Evolutionary conservation across 2,888 invertebrate genomes (phyloP).

Genomic region (Nudaria mundana): DNA sequence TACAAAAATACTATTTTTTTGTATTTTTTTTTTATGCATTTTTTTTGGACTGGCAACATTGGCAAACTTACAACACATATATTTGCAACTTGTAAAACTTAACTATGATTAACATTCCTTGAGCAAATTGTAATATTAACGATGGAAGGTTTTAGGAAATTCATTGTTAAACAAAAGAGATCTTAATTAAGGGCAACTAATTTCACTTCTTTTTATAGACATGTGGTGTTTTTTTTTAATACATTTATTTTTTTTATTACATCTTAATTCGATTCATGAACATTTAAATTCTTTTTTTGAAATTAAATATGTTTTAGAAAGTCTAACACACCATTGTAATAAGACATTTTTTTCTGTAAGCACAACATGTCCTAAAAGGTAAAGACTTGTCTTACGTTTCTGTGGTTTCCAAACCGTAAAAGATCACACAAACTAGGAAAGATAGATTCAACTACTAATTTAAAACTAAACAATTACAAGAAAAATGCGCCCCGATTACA

Average conservation of each 20-base stretch:
- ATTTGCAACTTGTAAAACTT: slow-evolving; percentile 36
- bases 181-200: slow-evolving; percentile 46
- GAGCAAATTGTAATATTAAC: slow-evolving; percentile 53
- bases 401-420: slow-evolving; percentile 40
- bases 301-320: no score
- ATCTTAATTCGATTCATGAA: no score
- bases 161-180: slow-evolving; percentile 61
- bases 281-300: no score
- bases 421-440: slow-evolving; percentile 34
- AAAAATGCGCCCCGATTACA: slow-evolving; percentile 44
- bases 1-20: slow-evolving; percentile 37
- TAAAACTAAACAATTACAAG: slow-evolving; percentile 28
- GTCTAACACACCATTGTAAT: no score
- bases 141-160: slow-evolving; percentile 44
- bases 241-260: no score
- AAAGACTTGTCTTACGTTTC: slow-evolving; percentile 41
- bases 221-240: no score
- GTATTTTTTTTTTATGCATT: slow-evolving; percentile 28
- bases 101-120: slow-evolving; percentile 56
- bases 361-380: no score
- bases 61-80: slow-evolving; percentile 31
- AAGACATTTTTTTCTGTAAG: no score
- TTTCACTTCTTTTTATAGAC: slow-evolving; percentile 26
- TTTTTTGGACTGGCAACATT: slow-evolving; percentile 35
- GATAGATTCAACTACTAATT: slow-evolving; percentile 51